Evolutionary conservation across 2,797 vertebrate genomes (phyloP).

Genomic region (Mormyrus hasselquistii): DNA sequence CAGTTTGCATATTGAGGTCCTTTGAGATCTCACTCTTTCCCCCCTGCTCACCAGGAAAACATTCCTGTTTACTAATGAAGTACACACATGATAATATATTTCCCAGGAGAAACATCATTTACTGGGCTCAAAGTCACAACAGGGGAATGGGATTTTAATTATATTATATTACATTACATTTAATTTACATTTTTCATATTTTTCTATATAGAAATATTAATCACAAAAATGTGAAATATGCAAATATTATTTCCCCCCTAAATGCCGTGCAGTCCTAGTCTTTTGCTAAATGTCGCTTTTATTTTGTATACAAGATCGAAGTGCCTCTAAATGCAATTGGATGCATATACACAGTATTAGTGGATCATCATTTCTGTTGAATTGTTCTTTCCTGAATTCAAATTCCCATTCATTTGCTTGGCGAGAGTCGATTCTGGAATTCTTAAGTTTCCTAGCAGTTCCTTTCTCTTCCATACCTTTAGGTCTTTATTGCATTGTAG

Average conservation of each 20-base stretch:
- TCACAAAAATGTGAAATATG: background rate
- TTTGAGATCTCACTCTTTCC: background rate
- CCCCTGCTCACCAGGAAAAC: background rate
- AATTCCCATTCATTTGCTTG: background rate
- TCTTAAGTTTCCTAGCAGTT: background rate
- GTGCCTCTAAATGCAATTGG: background rate
- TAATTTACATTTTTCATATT: background rate
- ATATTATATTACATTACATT: background rate
- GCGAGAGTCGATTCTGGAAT: background rate
- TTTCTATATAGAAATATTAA: background rate
- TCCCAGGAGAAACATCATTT: background rate
- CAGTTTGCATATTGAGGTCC: background rate
- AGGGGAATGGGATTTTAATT: background rate
- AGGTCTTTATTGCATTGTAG: background rate
- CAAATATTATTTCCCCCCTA: background rate
- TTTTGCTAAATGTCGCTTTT: background rate
- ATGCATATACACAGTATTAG: background rate
- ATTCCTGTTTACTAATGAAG: background rate
- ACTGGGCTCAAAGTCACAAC: background rate
- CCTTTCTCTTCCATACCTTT: background rate
- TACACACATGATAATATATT: background rate
- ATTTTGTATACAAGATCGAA: background rate
- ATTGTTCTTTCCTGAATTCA: background rate
- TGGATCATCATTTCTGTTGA: background rate
- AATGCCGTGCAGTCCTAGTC: background rate